Evolutionary conservation across 2,888 invertebrate genomes (phyloP), one percentile per base, ranked within the genome.

Genomic region (Eustalomyia histrio): DNA sequence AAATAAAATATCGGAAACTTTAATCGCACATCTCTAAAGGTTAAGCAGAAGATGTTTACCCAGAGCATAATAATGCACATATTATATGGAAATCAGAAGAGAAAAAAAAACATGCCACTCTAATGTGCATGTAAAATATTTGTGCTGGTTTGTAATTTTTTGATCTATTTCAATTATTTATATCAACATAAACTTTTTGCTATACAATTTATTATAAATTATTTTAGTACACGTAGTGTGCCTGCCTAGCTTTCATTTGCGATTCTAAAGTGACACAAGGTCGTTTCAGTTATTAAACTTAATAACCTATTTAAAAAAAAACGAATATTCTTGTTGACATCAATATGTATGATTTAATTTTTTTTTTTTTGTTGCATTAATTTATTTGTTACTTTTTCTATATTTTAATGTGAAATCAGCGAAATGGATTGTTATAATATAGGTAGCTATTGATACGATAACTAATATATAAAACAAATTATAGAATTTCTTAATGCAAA

Each of bases 261-360:
- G 74, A 83, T 81, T 82, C 76, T 65, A 84, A 84, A 82, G 80
- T 75, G 82, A 81, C 71, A 84, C 85, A 85, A 85, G 85, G 85
- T 85, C 86, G 82, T 83, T 80, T 83, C 82, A 83, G 83, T 84
- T 85, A 85, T 84, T 85, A 82, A 84, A 84, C 83, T 84, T 85
- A 85, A 84, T 84, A 85, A 84, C 83, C 80, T 67, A 83, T 76
- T 83, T 83, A 57, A 72, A 35, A 58, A 55, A 64, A 52, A 47
- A 57, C 55, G 55, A 72, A 55, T 17, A 72, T 33, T 72, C 43
- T 63, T 63, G 12, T n/a, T 18, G 21, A 12, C 5, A 39, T 24
- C n/a, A n/a, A 39, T 50, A 29, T 50, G 50, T 50, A 50, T 63
- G 63, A 24, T 47, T 61, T 43, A 43, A 43, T 61, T 61, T 61